Evolutionary conservation across 2,888 invertebrate species (phyloP), one percentile per base, ranked within the genome.

Genomic region (Caradrina clavipalpis): DNA sequence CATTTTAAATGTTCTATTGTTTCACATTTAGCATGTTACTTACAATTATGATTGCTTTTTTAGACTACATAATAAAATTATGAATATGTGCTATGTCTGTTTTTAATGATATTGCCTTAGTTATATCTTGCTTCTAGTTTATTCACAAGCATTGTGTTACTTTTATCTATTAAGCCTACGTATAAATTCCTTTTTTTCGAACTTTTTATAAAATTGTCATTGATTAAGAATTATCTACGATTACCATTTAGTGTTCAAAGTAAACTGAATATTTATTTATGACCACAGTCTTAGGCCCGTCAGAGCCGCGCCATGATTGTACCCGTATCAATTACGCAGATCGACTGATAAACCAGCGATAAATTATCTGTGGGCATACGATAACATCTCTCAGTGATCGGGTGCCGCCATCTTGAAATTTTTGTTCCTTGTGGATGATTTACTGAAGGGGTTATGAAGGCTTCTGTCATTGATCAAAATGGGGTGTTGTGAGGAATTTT

Each of bases 311-410:
- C 85, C 79, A 87, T 89, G 89, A 88, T 89, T 89, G 86, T 81
- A 89, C 91, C 92, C 90, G 91, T 92, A 93, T 94, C 94, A 93
- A 94, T 94, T 93, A 94, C 94, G 92, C 91, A 91, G 94, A 94
- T 94, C 91, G 88, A 80, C 73, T 87, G 94, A 94, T 94, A 94
- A 92, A 87, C 85, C 82, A 78, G 83, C 91, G 89, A 93, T 94
- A 94, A 94, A 93, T 95, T 91, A 91, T 93, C 88, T 85, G 83
- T 87, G 83, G 78, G 77, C 73, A 80, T 77, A 76, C 80, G 91
- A 92, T 92, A 92, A 83, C 85, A 92, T 93, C 92, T 90, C 82
- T 73, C 77, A 71, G 80, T 83, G 87, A 88, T 88, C 86, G 85
- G 85, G 81, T 78, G 84, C 84, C 80, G 85, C 84, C 83, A 87